Evolutionary conservation across 2,797 vertebrate species (phyloP), one percentile per base, ranked within the genome.

Genomic region (Danio jaintianensis): DNA sequence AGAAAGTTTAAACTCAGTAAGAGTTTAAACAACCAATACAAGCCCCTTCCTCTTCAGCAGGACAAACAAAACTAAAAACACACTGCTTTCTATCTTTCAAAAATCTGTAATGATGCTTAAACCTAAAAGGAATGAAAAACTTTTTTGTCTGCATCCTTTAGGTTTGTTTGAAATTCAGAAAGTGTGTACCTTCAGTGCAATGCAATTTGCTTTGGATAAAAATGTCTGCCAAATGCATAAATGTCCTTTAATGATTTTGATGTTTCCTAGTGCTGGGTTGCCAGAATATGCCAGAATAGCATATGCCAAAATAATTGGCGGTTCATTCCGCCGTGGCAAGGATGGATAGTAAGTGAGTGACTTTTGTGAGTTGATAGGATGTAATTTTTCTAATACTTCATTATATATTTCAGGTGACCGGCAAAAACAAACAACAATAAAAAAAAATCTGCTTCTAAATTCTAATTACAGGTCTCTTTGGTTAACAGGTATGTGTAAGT

Each of bases 21-120:
- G 58, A 47, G 45, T 81, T 71, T 84, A 62, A 84, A 82, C 80
- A 80, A 81, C 22, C 45, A 61, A 74, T 55, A 63, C 42, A 59
- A 77, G 79, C 48, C 16, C 67, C 40, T 84, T 85, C 76, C 79
- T 78, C 29, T 6, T 56, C 40, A 50, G 45, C 10, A 88, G 48
- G 47, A 81, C 72, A 81, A 84, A 82, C 85, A 86, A 84, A 82
- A 59, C 42, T 45, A 62, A 56, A 69, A 47, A 6, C 45, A 10
- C n/a, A 50, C 38, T 73, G 52, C 45, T 52, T 48, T 79, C 20
- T 43, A 63, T 53, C 29, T 68, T 62, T 55, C 55, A 75, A 61
- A 18, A 61, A 70, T n/a, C n/a, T 59, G 48, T 48, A 58, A 9
- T 43, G 29, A 15, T 58, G 36, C 22, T 55, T 12, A 63, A 75